Evolutionary conservation across 1,140 invertebrate species (phyloP).

Genomic region (Drosophila arizonae): DNA sequence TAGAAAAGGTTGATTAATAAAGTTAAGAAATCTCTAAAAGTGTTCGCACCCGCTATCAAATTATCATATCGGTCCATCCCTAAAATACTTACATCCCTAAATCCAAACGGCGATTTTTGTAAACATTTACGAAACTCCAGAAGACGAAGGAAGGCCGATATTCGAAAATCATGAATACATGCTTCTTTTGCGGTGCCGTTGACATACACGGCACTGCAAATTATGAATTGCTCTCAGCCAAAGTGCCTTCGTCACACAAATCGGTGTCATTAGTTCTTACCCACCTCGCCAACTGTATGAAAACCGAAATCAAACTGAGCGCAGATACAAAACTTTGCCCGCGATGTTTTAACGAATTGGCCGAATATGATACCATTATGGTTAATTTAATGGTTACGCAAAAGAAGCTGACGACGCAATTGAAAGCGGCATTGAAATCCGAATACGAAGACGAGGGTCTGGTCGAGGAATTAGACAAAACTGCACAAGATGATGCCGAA

Average conservation of each 20-base stretch:
- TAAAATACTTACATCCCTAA: slow-evolving; percentile 54
- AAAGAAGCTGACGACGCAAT: slow-evolving; percentile 59
- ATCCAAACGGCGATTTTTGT: slow-evolving; percentile 36
- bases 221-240: slow-evolving; percentile 52
- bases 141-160: slow-evolving; percentile 1
- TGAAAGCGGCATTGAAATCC: slow-evolving; percentile 58
- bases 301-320: slow-evolving; percentile 54
- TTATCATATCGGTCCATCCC: slow-evolving; percentile 54
- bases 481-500: slow-evolving; percentile 50
- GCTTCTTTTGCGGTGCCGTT: slow-evolving; percentile 70
- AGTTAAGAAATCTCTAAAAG: slow-evolving; percentile 45
- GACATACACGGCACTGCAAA: slow-evolving; percentile 46
- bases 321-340: slow-evolving; percentile 51
- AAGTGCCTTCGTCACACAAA: slow-evolving; percentile 72
- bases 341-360: slow-evolving; percentile 65
- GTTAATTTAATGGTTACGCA: slow-evolving; percentile 73
- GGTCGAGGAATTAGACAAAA: slow-evolving; percentile 47
- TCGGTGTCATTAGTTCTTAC: slow-evolving; percentile 64
- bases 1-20: slow-evolving; percentile 35
- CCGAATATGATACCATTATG: slow-evolving; percentile 75
- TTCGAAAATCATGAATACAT: slow-evolving; percentile 54
- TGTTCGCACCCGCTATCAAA: slow-evolving; percentile 30
- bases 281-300: slow-evolving; percentile 72
- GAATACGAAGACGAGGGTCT: slow-evolving; percentile 56
- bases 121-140: slow-evolving; percentile 19